Conservation (phyloP, 2,113 vertebrate genomes). For the Nymphicus hollandicus region DNA sequence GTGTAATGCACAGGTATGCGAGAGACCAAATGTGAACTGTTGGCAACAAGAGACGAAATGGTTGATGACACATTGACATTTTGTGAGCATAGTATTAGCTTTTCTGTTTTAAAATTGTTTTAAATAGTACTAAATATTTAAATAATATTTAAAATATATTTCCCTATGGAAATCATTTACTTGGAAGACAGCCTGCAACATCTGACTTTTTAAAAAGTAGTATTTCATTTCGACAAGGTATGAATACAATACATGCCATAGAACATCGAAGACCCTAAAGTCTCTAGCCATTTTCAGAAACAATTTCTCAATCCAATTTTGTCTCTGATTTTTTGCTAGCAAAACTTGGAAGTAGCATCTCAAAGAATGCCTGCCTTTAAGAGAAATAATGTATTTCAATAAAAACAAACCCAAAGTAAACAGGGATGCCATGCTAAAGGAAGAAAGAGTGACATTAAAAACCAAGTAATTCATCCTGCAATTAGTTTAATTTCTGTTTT, state of each 20-base stretch:
- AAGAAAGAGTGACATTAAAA: neutral
- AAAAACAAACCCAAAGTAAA: neutral
- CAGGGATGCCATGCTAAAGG: neutral
- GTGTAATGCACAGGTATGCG: slow-evolving; percentile 34
- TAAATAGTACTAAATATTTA: slow-evolving; percentile 73
- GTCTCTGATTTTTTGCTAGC: neutral
- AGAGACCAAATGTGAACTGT: slow-evolving; percentile 44
- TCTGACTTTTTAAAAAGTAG: slow-evolving; percentile 54
- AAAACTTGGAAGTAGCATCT: slow-evolving; percentile 51
- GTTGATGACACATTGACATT: slow-evolving; percentile 49
- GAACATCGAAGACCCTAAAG: slow-evolving; percentile 49
- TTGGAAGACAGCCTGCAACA: slow-evolving; percentile 70
- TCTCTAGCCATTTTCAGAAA: slow-evolving; percentile 47
- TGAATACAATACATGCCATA: slow-evolving; percentile 40
- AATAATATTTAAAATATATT: slow-evolving; percentile 74
- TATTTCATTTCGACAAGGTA: slow-evolving; percentile 58
- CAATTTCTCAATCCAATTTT: slow-evolving; percentile 26
- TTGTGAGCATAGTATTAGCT: slow-evolving; percentile 52
- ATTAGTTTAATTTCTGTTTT: neutral
- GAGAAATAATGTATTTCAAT: neutral
- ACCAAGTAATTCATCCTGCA: neutral
- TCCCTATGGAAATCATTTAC: slow-evolving; percentile 63
- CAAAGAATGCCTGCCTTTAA: slow-evolving; percentile 37
- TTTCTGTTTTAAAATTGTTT: slow-evolving; percentile 61
- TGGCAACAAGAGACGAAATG: slow-evolving; percentile 42